Evolutionary conservation across 2,888 invertebrate genomes (phyloP).

Genomic region (Andricus curvator): DNA sequence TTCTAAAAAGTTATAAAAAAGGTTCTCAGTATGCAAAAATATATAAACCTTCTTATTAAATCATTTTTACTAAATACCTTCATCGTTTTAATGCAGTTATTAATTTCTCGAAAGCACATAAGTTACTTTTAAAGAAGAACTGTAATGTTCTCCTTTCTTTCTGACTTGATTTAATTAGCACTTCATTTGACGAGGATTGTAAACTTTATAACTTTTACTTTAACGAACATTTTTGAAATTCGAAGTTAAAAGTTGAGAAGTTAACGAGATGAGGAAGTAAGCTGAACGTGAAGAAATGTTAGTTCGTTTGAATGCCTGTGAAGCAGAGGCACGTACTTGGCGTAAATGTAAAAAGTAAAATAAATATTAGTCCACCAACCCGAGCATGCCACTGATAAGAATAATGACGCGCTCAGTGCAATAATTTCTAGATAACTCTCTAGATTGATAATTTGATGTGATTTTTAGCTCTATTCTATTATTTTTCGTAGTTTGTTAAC

Average conservation of each 20-base stretch:
- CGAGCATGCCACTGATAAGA: conserved; percentile 48
- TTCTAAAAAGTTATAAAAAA: too few species aligned
- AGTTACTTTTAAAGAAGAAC: background rate
- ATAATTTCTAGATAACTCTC: conserved; percentile 16
- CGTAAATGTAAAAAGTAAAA: conserved; percentile 53
- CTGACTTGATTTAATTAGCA: too few species aligned
- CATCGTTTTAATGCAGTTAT: background rate
- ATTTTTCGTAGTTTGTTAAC: too few species aligned
- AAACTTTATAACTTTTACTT: background rate
- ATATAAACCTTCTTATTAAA: background rate
- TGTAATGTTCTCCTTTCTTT: too few species aligned
- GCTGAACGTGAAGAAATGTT: conserved; percentile 22
- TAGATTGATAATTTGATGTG: background rate
- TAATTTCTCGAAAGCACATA: background rate
- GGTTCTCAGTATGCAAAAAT: background rate
- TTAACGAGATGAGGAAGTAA: conserved; percentile 18
- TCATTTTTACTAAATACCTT: background rate
- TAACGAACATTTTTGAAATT: background rate
- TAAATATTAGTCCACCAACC: conserved; percentile 55
- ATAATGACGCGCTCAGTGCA: background rate
- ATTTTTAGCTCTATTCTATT: background rate
- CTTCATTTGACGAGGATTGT: background rate
- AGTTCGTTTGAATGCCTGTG: background rate
- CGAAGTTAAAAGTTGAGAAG: background rate
- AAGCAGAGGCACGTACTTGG: conserved; percentile 44